Evolutionary conservation across 2,888 invertebrate species (phyloP), one percentile per base, ranked within the genome.

Genomic region (Syrphus vitripennis): DNA sequence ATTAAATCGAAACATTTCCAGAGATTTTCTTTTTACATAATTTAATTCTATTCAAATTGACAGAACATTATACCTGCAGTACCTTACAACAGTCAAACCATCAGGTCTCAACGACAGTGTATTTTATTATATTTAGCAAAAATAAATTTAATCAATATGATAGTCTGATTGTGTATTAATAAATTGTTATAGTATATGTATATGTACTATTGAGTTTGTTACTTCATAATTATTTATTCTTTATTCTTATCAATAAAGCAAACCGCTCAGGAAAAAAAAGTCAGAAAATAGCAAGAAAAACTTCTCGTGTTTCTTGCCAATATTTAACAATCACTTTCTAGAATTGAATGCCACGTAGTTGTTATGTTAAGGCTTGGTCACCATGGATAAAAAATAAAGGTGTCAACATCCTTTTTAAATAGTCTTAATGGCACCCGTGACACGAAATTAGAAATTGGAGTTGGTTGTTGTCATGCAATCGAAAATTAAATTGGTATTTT

Each of bases 311-410:
- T 59, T 71, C 26, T 57, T 71, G 71, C 71, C 83, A 79, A 79
- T 83, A 78, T 79, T 70, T 40, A 40, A 75, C 50, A 53, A 76
- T 80, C 75, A 80, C 71, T 80, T 83, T 80, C 61, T 50, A 50
- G 70, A 75, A 79, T 75, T 80, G 75, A 75, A 83, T 83, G 71
- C 50, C 83, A 83, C 79, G 80, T 83, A 76, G 45, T 45, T 45
- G 75, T 83, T 67, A 79, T 83, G 75, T 83, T 45, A 75, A 14
- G 83, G 83, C 57, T 80, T 34, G 83, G 80, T 50, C 71, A 34
- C 61, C n/a, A n/a, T n/a, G n/a, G n/a, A n/a, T 53, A 40, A 48
- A 57, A 71, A 48, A 78, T 37, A 78, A 78, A 78, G 53, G 78
- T 83, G 78, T 83, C 78, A n/a, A 69, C 78, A 72, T 78, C 48